Evolutionary conservation across 2,797 vertebrate species (phyloP), one percentile per base, ranked within the genome.

Genomic region (Falco concolor): DNA sequence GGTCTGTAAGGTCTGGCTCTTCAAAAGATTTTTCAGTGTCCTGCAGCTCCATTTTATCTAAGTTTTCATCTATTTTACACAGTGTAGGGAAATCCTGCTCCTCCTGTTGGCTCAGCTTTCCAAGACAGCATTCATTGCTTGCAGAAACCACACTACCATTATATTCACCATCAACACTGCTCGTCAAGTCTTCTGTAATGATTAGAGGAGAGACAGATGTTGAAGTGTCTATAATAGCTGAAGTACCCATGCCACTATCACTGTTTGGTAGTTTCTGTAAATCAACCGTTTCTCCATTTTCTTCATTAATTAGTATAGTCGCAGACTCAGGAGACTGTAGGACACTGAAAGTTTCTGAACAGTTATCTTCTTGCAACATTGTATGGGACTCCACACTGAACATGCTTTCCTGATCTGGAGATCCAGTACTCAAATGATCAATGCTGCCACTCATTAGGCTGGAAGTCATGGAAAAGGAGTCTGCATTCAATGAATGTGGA

Each of bases 311-410:
- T 2, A 87, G 28, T 6, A 69, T 59, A 45, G 95, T 88, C 1
- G 61, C 20, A 13, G 91, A 92, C 34, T 93, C 97, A 0, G 97
- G 95, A 47, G 88, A 93, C 63, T 97, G 98, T 5, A 98, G 70
- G n/a, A 97, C 75, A 32, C 98, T 97, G 68, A 98, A 98, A 24
- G 98, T 97, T 88, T 99, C 99, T 0, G 98, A 98, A 90, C 98
- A 98, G 1, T 97, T 98, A 90, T 98, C 98, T 84, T 98, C 98
- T 24, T 98, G 98, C 53, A 98, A 92, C 49, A 95, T 12, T 0
- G 81, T 94, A 4, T 96, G 96, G 19, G 89, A 94, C 64, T 98
- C 98, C 17, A 91, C 70, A 16, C 92, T 97, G 63, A 98, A 95
- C 54, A 95, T 61, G 68, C 95, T 96, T 23, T 98, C 98, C 20